Evolutionary conservation across 1,140 invertebrate genomes (phyloP), one percentile per base, ranked within the genome.

Genomic region (Drosophila biarmipes): DNA sequence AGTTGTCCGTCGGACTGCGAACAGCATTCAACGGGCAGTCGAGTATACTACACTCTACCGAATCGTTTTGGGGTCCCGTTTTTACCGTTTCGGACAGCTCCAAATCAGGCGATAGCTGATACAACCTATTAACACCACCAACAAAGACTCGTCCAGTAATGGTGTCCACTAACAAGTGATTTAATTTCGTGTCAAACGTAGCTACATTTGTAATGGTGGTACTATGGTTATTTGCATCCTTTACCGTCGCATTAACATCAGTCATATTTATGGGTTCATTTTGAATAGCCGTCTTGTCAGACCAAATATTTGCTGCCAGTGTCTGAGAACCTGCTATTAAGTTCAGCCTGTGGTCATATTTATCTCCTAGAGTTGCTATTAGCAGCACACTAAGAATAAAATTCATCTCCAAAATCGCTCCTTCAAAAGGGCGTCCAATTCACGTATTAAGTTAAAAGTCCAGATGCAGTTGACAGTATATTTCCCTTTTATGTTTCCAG

Each of bases 101-200:
- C 46, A 99, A 93, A 85, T 98, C 96, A 6, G 96, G 95, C 15
- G 97, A 96, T 14, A 99, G 94, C 93, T 98, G 97, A 92, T 98
- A 99, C 34, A 99, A 94, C 53, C 95, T 94, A 93, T 99, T 99
- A 8, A 98, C 97, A 37, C 97, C 98, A 52, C 98, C 98, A 48
- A 99, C 95, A 93, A 97, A 99, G 10, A 99, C 93, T 42, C 97
- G 94, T 35, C 97, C 97, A 14, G 97, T 98, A 92, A 97, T 96
- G 91, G 96, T 97, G 92, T 99, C 97, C 59, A 98, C 96, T 29
- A 97, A 96, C 67, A 99, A 93, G 92, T 98, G 97, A 92, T 97
- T 97, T 1, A 92, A 69, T 29, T 45, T 63, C 5, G 91, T 91
- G 53, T 92, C 91, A 42, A 92, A 92, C 21, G 75, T 67, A 45